Conservation (phyloP, 2,888 invertebrate genomes). For the Caenorhabditis japonica region DNA sequence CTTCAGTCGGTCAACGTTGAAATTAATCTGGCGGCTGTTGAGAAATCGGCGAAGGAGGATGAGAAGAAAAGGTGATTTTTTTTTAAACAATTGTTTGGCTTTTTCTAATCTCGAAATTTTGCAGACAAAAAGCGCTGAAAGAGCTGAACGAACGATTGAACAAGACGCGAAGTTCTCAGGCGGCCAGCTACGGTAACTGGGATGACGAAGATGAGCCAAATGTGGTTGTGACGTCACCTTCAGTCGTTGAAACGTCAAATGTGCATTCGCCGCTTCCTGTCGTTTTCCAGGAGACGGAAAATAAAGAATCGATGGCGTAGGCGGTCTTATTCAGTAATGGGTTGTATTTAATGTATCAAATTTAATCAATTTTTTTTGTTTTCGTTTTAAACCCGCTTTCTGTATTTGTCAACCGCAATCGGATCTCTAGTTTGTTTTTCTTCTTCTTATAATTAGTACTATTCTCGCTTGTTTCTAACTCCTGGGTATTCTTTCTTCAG, state of each 20-base stretch:
- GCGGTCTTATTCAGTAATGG: neutral
- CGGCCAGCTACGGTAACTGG: slow-evolving; percentile 49
- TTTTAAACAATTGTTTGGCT: too few species aligned
- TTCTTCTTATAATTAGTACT: slow-evolving; percentile 11
- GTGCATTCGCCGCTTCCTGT: slow-evolving; percentile 25
- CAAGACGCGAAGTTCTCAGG: slow-evolving; percentile 54
- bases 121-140: slow-evolving; percentile 63
- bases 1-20: slow-evolving; percentile 63
- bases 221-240: neutral
- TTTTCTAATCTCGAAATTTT: slow-evolving; percentile 10
- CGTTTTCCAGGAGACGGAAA: slow-evolving; percentile 3
- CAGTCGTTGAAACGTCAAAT: slow-evolving; percentile 5
- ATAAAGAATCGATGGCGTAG: slow-evolving; percentile 17
- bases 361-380: slow-evolving; percentile 5
- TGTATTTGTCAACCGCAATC: neutral
- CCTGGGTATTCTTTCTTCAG: slow-evolving; percentile 15
- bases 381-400: neutral
- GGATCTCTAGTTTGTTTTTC: slow-evolving; percentile 42
- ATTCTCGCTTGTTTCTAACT: slow-evolving; percentile 5
- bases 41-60: slow-evolving; percentile 57
- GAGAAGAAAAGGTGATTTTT: slow-evolving; percentile 59
- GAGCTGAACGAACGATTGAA: slow-evolving; percentile 71
- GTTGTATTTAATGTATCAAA: neutral
- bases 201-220: slow-evolving; percentile 57
- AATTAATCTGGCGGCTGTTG: slow-evolving; percentile 58